Evolutionary conservation across 2,113 vertebrate species (phyloP), one percentile per base, ranked within the genome.

Genomic region (Apistogramma diplotaenia): DNA sequence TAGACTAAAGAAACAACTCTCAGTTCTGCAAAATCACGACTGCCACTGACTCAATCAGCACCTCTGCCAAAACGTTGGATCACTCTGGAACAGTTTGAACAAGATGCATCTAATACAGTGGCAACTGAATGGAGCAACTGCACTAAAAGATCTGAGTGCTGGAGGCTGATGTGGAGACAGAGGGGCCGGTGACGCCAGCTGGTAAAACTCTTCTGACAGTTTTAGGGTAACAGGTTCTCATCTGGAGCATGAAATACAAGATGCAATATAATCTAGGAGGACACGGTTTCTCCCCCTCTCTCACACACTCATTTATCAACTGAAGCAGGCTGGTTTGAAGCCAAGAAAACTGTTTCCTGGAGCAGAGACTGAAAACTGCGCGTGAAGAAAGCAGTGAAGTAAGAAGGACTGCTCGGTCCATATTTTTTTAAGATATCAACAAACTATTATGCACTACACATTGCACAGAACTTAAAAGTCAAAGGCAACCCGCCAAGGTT

Each of bases 161-260:
- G 65, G 18, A 70, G 65, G 18, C 25, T 51, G 18, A 51, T 70
- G 65, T 51, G 25, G 43, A 13, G n/a, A 62, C 7, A 31, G 27
- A 60, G 29, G 35, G 37, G 21, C 23, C 8, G 13, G 70, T n/a
- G 33, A 72, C 49, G 46, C 27, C 40, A 60, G 59, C 74, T 65
- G 76, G 75, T 55, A 55, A 86, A 85, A 60, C 21, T 19, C 74
- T 60, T 77, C 74, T 40, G 56, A 78, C 75, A 78, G 73, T 53
- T 74, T 82, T 79, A 72, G 81, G 54, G 74, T 86, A 81, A 87
- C 74, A 67, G 49, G 33, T 57, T 79, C 75, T 61, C 61, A 87
- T 85, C 72, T 31, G 21, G 49, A 67, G 58, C 25, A 60, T 9
- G 77, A 91, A 91, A 91, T 29, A 72, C 4, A 78, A 91, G 59